Evolutionary conservation across 2,888 invertebrate genomes (phyloP).

Genomic region (Strigamia maritima): DNA sequence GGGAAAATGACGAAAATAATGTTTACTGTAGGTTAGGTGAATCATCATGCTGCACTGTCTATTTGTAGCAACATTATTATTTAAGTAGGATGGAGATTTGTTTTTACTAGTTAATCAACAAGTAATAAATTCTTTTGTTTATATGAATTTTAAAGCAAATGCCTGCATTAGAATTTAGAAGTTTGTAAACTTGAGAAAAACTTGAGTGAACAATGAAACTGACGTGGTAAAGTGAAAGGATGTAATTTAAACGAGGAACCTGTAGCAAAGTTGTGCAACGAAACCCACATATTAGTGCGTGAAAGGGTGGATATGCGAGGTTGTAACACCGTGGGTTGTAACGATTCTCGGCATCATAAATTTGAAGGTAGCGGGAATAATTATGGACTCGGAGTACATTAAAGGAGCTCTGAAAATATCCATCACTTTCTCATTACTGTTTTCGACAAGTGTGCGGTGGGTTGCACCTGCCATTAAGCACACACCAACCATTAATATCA

Average conservation of each 20-base stretch:
- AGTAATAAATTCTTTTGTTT: too few relatives aligned
- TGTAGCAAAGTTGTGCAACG: slow-evolving; percentile 9
- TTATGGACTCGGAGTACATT: neutral
- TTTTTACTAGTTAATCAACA: too few relatives aligned
- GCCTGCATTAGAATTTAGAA: neutral
- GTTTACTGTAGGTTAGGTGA: too few relatives aligned
- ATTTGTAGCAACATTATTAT: too few relatives aligned
- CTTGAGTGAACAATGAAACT: neutral
- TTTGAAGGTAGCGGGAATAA: slow-evolving; percentile 20
- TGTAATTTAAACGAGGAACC: slow-evolving; percentile 1
- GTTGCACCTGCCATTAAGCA: slow-evolving; percentile 28
- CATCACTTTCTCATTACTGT: slow-evolving; percentile 29
- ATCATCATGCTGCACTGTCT: too few relatives aligned
- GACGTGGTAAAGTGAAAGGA: neutral
- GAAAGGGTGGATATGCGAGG: neutral
- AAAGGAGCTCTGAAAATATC: slow-evolving; percentile 22
- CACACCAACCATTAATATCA: neutral
- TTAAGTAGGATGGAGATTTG: too few relatives aligned
- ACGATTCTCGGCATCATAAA: slow-evolving; percentile 28
- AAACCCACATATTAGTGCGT: neutral
- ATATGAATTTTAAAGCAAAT: neutral
- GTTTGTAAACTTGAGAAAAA: neutral
- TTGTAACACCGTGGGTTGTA: neutral
- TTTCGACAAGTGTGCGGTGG: slow-evolving; percentile 26
- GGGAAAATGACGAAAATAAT: too few relatives aligned